These are phyloP conservation scores for Potorous gilbertii DNA, from an alignment of 2,797 vertebrate species.

Conservation along the genomic window DNA sequence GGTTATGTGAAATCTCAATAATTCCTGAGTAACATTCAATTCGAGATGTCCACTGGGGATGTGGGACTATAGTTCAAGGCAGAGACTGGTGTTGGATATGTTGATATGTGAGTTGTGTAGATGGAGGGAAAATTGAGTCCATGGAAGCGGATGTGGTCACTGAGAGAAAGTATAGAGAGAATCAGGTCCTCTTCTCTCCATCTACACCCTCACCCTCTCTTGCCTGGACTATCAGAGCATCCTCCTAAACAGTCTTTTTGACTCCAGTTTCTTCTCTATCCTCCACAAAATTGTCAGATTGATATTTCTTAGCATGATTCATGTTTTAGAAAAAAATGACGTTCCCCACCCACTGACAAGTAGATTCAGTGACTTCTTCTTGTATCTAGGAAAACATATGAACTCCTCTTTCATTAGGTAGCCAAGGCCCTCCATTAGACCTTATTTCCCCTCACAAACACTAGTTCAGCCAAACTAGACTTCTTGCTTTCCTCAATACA, in stretches of 20 bases:
- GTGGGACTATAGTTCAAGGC: not conserved
- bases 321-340: not conserved
- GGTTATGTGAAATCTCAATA: not conserved
- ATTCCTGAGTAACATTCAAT: not conserved
- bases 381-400: not conserved
- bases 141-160: not conserved
- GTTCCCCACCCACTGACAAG: not conserved
- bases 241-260: slow-evolving; percentile 28
- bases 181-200: not conserved
- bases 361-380: not conserved
- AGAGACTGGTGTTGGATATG: not conserved
- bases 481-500: not conserved
- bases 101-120: not conserved
- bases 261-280: not conserved
- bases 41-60: not conserved
- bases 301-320: not conserved
- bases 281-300: not conserved
- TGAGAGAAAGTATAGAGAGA: not conserved
- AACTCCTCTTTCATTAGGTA: not conserved
- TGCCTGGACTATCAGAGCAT: not conserved
- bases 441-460: not conserved
- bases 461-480: not conserved
- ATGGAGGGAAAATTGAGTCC: not conserved
- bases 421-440: not conserved
- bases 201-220: not conserved